Percentiles rank a stretch among this genome's conserved stretches.
Evolutionary conservation across 2,113 vertebrate genomes (phyloP).

Genomic region (Larimichthys crocea): DNA sequence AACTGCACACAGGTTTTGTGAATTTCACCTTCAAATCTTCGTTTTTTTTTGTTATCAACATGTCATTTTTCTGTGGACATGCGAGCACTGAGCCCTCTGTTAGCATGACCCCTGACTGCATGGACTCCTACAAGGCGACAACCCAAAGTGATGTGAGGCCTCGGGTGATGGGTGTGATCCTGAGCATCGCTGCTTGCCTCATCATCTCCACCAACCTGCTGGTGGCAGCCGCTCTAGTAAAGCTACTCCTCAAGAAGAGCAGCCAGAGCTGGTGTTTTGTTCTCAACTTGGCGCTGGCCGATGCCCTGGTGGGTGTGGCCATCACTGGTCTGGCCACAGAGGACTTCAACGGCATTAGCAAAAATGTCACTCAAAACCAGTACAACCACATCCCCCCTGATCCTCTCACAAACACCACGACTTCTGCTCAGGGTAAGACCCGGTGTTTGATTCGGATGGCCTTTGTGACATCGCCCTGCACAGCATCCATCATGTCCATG

Average conservation of each 20-base stretch:
- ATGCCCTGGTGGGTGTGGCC: slow-evolving; percentile 88
- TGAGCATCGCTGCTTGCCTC: slow-evolving; percentile 85
- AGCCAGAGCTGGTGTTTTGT: slow-evolving; percentile 89
- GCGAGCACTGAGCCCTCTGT: background rate
- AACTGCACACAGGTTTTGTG: background rate
- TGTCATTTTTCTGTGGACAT: slow-evolving; percentile 27
- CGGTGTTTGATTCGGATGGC: slow-evolving; percentile 89
- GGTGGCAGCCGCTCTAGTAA: slow-evolving; percentile 82
- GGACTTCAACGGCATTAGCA: slow-evolving; percentile 77
- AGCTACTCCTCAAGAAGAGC: slow-evolving; percentile 84
- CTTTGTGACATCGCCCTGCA: slow-evolving; percentile 86
- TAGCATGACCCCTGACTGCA: slow-evolving; percentile 1
- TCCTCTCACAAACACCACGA: background rate
- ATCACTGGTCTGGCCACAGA: slow-evolving; percentile 86
- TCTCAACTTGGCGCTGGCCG: slow-evolving; percentile 90
- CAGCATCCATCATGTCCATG: slow-evolving; percentile 91
- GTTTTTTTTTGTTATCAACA: background rate
- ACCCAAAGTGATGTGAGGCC: background rate
- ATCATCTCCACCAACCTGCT: slow-evolving; percentile 88
- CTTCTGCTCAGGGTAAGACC: slow-evolving; percentile 68
- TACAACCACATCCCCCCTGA: accelerated
- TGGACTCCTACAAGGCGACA: background rate
- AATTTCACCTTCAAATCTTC: background rate
- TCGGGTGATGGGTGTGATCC: slow-evolving; percentile 79
- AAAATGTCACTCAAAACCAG: background rate